Percentiles rank a stretch among this genome's conserved stretches.
Conservation (phyloP, 2,888 invertebrate genomes). For the Melangyna quadrimaculata region DNA sequence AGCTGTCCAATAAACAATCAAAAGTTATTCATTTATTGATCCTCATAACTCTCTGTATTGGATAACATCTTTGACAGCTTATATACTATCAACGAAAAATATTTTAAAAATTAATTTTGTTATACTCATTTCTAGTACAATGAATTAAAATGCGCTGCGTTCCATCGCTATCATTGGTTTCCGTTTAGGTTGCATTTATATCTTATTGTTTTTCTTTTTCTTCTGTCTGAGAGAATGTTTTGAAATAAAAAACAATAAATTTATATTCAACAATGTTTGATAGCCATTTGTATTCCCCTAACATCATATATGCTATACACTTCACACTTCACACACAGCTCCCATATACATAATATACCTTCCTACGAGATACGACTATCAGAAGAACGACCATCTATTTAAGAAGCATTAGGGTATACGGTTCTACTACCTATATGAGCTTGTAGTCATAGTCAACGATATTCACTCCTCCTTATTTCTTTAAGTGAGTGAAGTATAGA, state of each 20-base stretch:
- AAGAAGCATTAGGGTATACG: constrained; percentile 49
- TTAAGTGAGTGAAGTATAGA: not conserved
- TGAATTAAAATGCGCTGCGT: constrained; percentile 60
- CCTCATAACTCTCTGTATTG: constrained; percentile 31
- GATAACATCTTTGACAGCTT: constrained; percentile 44
- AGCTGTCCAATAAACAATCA: constrained; percentile 40
- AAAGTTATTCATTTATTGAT: constrained; percentile 35
- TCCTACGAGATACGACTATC: not conserved
- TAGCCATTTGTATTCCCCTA: constrained; percentile 59
- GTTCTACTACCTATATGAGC: constrained; percentile 49
- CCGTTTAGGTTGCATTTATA: constrained; percentile 50
- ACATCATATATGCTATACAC: constrained; percentile 40
- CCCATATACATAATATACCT: not conserved
- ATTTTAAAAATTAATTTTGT: not conserved
- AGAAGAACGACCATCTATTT: not conserved
- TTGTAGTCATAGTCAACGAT: not conserved
- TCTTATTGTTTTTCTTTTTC: constrained; percentile 3
- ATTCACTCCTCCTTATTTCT: constrained; percentile 5
- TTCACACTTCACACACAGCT: constrained; percentile 58
- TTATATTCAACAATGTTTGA: constrained; percentile 22
- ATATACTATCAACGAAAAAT: constrained; percentile 21
- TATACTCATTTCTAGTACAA: too few species aligned
- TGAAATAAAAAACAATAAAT: not conserved
- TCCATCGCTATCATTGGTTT: constrained; percentile 41
- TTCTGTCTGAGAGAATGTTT: not conserved